A percentile compares a stretch with the other conserved stretches of the same genome.
Evolutionary conservation across 2,888 invertebrate genomes (phyloP).

Genomic region (Tribolium freemani): DNA sequence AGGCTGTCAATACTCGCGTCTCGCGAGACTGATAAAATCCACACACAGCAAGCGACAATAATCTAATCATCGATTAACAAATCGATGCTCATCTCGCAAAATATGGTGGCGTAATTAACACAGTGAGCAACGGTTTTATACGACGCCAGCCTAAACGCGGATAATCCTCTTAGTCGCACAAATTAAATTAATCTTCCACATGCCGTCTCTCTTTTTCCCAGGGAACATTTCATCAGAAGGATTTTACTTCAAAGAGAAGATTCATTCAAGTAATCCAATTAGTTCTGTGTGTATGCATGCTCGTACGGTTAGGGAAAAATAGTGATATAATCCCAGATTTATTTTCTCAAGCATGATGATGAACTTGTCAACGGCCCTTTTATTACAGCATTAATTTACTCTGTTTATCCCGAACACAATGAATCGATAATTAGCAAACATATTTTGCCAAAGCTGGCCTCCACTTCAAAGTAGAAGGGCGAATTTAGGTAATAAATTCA

Average conservation of each 20-base stretch:
- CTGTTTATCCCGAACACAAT: not conserved
- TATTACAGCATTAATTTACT: not conserved
- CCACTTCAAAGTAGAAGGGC: slow-evolving; percentile 3
- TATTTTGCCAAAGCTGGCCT: not conserved
- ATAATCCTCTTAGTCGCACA: slow-evolving; percentile 37
- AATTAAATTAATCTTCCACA: slow-evolving; percentile 43
- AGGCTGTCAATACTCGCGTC: not conserved
- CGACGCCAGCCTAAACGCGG: slow-evolving; percentile 19
- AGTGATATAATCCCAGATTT: slow-evolving; percentile 1
- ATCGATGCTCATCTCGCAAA: slow-evolving; percentile 2
- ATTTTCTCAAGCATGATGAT: not conserved
- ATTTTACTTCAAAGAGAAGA: slow-evolving; percentile 38
- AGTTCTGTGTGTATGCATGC: slow-evolving; percentile 26
- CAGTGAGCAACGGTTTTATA: slow-evolving; percentile 13
- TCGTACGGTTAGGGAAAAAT: slow-evolving; percentile 19
- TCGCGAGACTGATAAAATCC: not conserved
- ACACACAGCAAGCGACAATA: not conserved
- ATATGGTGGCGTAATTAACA: slow-evolving; percentile 23
- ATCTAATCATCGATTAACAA: not conserved
- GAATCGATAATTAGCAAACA: slow-evolving; percentile 10
- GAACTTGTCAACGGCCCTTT: not conserved
- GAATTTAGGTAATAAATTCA: slow-evolving; percentile 13
- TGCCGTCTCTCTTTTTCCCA: slow-evolving; percentile 34
- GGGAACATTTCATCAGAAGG: slow-evolving; percentile 29
- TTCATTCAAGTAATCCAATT: slow-evolving; percentile 41